phyloP scores from a whole-genome alignment of 2,113 vertebrate genomes.

The Bubalus kerabau region DNA sequence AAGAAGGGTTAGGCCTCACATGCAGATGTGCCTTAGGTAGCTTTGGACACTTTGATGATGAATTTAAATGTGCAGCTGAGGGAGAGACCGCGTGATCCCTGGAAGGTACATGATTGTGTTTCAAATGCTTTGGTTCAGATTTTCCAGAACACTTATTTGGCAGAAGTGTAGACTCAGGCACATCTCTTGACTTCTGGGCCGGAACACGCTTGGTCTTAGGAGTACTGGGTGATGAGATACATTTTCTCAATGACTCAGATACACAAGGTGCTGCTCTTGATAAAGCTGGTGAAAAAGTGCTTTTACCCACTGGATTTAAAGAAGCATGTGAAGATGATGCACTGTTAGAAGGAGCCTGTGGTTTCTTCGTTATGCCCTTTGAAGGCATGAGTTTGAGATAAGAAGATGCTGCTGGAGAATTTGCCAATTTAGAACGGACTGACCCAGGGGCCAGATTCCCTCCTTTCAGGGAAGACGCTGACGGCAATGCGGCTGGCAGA shows the following conservation, averaged over 20 bases:
- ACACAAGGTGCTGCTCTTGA: conserved; percentile 70
- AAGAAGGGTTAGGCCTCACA: conserved; percentile 42
- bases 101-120: conserved; percentile 47
- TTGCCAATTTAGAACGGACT: conserved; percentile 66
- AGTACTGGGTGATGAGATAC: conserved; percentile 76
- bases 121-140: background rate
- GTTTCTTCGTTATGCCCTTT: conserved; percentile 68
- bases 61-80: conserved; percentile 2
- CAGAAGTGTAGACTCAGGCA: background rate
- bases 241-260: conserved; percentile 82
- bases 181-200: background rate
- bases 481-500: conserved; percentile 16
- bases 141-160: conserved; percentile 54
- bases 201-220: conserved; percentile 57
- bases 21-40: conserved; percentile 12
- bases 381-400: conserved; percentile 58
- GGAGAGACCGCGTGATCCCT: conserved; percentile 37
- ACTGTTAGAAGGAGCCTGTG: background rate
- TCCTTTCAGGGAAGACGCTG: conserved; percentile 18
- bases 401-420: conserved; percentile 24
- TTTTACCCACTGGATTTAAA: conserved; percentile 49
- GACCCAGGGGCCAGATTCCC: background rate
- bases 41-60: background rate
- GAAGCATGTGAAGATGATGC: conserved; percentile 23
- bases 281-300: conserved; percentile 44